Evolutionary conservation across 2,797 vertebrate genomes (phyloP), one percentile per base, ranked within the genome.

Genomic region (Melanotaenia maccullochi): DNA sequence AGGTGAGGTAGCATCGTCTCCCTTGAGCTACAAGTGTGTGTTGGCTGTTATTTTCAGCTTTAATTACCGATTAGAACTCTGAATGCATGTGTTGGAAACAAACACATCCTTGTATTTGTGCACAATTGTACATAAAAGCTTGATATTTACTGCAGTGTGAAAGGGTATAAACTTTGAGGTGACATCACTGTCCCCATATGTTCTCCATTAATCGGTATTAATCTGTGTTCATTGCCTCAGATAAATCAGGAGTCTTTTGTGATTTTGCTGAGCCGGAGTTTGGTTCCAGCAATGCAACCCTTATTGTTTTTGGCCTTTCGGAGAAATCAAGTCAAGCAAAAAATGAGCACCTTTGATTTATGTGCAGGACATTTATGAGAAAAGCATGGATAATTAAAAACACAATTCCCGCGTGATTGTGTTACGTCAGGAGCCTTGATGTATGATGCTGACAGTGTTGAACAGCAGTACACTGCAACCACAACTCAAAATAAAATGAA

Each of bases 1-100:
- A 93, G 87, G 92, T 91, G 60, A 83, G 84, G 32, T 35, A 36
- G 4, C 24, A 20, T 13, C 12, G 20, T 1, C 0, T 40, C 1
- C 2, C 40, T 40, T 5, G 40, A 7, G 9, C 38, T 4, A 58
- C 6, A 44, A 36, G 42, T 13, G 4, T 42, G 24, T 18, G 13
- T 33, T 44, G 12, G 16, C 0, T 22, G 2, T 51, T 14, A 61
- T 0, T 16, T 49, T 63, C 7, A n/a, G 1, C 64, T 25, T 57
- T 36, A 14, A 55, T 57, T 25, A 11, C 20, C 35, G 14, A 55
- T 30, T 35, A 51, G 61, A 62, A 42, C 54, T 9, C 18, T 62
- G 13, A 42, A 35, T 54, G 28, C 25, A 62, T 30, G 30, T 36
- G 25, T 55, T 44, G 14, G 4, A 51, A 51, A 51, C 18, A 22